phyloP scores from a whole-genome alignment of 1,140 invertebrate genomes.

The Anthonomus grandis region DNA sequence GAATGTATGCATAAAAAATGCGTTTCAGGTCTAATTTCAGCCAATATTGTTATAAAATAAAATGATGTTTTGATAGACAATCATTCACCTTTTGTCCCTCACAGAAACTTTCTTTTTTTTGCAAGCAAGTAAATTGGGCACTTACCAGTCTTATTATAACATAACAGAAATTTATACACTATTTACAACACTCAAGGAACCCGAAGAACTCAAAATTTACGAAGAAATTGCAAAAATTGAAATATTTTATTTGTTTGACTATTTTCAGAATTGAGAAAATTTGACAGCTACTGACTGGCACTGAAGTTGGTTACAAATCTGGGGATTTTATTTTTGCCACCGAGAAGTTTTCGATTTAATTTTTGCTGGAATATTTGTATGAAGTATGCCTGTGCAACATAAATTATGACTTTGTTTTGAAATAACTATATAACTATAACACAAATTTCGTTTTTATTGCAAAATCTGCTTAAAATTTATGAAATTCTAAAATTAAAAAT shows the following conservation, averaged over 20 bases:
- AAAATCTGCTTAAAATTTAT: too few relatives aligned
- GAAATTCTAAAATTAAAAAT: too few relatives aligned
- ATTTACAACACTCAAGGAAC: conserved; percentile 33
- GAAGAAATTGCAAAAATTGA: conserved; percentile 25
- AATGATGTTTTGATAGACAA: conserved; percentile 31
- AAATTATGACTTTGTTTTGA: too few relatives aligned
- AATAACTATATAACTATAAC: too few relatives aligned
- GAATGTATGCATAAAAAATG: neutral
- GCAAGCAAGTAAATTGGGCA: conserved; percentile 1
- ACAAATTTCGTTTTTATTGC: too few relatives aligned
- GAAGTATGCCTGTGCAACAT: too few relatives aligned
- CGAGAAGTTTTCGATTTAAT: too few relatives aligned
- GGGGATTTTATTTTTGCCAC: conserved; percentile 12
- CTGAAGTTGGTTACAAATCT: conserved; percentile 14
- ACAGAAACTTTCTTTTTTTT: conserved; percentile 25
- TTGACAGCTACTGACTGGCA: conserved; percentile 16
- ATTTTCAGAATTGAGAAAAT: conserved; percentile 23
- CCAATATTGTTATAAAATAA: neutral
- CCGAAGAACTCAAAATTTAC: conserved; percentile 36
- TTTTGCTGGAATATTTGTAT: too few relatives aligned
- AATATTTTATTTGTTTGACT: conserved; percentile 26
- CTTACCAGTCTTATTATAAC: conserved; percentile 39
- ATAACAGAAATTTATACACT: conserved; percentile 37
- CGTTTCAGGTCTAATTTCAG: neutral
- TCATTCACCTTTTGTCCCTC: conserved; percentile 40